Evolutionary conservation across 2,888 invertebrate species (phyloP).

Genomic region (Leucoma salicis): DNA sequence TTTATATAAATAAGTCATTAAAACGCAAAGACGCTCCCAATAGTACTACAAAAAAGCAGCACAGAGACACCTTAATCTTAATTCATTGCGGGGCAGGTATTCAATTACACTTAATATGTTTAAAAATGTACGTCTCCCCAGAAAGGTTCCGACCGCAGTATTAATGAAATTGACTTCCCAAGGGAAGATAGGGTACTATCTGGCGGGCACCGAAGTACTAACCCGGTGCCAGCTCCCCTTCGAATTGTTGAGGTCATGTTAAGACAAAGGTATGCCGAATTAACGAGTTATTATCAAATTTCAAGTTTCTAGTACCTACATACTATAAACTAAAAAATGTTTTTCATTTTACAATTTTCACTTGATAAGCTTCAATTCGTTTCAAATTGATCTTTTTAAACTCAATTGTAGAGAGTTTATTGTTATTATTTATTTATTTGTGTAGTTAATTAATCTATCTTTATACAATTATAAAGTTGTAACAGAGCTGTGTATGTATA

Average conservation of each 20-base stretch:
- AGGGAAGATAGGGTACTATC: constrained; percentile 43
- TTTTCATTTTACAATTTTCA: too few species aligned
- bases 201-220: constrained; percentile 30
- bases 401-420: too few species aligned
- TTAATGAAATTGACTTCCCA: constrained; percentile 79
- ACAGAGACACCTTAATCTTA: constrained; percentile 58
- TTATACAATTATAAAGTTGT: too few species aligned
- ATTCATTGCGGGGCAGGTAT: constrained; percentile 68
- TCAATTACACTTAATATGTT: constrained; percentile 73
- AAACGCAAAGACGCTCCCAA: constrained; percentile 11
- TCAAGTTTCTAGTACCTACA: constrained; percentile 32
- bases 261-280: constrained; percentile 50
- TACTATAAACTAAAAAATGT: too few species aligned
- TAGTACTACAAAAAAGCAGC: constrained; percentile 34
- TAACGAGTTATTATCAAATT: constrained; percentile 41
- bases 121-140: constrained; percentile 66
- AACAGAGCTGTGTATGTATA: too few species aligned
- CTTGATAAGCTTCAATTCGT: too few species aligned
- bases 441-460: too few species aligned
- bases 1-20: background rate
- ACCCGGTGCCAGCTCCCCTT: constrained; percentile 28
- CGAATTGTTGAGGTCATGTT: constrained; percentile 37
- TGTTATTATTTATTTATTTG: too few species aligned
- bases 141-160: constrained; percentile 58
- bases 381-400: too few species aligned